Evolutionary conservation across 2,797 vertebrate species (phyloP).

Genomic region (Botia kubotai): DNA sequence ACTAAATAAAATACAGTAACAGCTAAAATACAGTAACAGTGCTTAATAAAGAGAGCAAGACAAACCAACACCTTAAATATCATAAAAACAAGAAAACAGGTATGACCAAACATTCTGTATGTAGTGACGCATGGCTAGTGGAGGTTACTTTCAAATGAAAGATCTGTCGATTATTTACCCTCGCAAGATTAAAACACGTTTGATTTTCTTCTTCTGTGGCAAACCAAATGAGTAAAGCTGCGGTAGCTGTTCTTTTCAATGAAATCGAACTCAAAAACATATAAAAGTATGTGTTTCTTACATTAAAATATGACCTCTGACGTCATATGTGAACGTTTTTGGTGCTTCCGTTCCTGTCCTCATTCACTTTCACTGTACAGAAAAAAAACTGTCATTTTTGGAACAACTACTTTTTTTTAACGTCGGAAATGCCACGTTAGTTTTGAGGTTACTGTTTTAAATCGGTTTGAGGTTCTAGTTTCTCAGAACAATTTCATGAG

Average conservation of each 20-base stretch:
- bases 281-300: neutral
- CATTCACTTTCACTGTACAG: too few species aligned
- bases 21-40: slow-evolving; percentile 23
- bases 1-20: slow-evolving; percentile 9
- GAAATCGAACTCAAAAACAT: too few species aligned
- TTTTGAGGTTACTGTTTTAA: too few species aligned
- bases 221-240: neutral
- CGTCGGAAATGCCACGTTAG: too few species aligned
- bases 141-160: neutral
- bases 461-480: neutral
- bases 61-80: neutral
- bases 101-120: neutral
- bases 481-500: neutral
- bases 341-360: too few species aligned
- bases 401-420: too few species aligned
- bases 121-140: neutral
- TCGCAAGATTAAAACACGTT: neutral
- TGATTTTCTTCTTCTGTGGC: too few species aligned
- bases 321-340: too few species aligned
- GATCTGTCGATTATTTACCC: neutral
- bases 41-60: neutral
- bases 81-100: neutral
- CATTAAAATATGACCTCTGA: too few species aligned
- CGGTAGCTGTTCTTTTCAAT: neutral
- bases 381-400: too few species aligned